These are phyloP conservation scores for Phocides pigmalion DNA, from an alignment of 1,140 invertebrate genomes.

Conservation along the genomic window DNA sequence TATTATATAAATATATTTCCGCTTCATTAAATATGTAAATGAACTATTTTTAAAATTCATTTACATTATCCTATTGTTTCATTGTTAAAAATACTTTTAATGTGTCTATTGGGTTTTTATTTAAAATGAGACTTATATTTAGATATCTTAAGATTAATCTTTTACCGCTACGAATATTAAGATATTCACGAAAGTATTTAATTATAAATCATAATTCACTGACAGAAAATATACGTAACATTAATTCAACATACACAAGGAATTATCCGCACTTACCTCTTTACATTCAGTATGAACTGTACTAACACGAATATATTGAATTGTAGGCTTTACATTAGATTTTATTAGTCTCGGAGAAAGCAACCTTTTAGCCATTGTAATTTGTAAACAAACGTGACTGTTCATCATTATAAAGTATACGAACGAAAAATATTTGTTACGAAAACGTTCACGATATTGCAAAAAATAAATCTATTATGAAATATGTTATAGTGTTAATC, in stretches of 20 bases:
- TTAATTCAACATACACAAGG: not conserved
- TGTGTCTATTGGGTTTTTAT: no score
- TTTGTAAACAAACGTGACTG: constrained; percentile 1
- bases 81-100: no score
- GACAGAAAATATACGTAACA: not conserved
- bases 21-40: no score
- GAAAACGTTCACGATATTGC: no score
- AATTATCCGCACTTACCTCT: constrained; percentile 26
- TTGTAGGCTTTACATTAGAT: constrained; percentile 42
- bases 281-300: constrained; percentile 37
- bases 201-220: not conserved
- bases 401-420: not conserved
- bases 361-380: constrained; percentile 45
- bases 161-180: no score
- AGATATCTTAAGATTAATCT: no score
- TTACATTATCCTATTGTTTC: no score
- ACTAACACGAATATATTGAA: constrained; percentile 35
- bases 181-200: not conserved
- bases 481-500: no score
- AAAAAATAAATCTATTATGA: no score
- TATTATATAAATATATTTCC: no score
- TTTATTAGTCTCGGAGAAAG: constrained; percentile 42
- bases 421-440: not conserved
- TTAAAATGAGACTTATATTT: no score
- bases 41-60: no score